Evolutionary conservation across 2,888 invertebrate genomes (phyloP), one percentile per base, ranked within the genome.

Genomic region (Rhingia campestris): DNA sequence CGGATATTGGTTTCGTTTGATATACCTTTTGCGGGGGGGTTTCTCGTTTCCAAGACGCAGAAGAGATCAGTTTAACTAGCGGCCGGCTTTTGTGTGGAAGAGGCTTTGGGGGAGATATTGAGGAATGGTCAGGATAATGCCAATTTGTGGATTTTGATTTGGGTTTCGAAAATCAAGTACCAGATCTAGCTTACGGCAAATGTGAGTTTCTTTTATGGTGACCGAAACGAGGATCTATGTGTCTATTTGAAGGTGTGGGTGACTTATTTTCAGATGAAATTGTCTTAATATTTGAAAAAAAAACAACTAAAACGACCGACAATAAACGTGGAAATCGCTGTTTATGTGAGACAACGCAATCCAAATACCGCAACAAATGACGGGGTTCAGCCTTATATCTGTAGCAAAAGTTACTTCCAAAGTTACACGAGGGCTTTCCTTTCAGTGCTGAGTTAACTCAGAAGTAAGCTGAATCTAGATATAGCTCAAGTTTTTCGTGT

Each of bases 1-100:
- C 80, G 59, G 22, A 22, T 45, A 80, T 80, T 70, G 74, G 53
- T 39, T 70, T 75, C 66, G 80, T 84, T 84, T 84, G 84, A 84
- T 84, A 69, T 61, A 49, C 14, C 32, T 51, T 51, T 45, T 43
- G 12, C 12, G 35, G 35, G 30, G 63, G 32, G 22, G 22, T 22
- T 30, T 47, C 33, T 58, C 43, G 22, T 39, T 58, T 70, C 49
- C 33, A 7, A 22, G 37, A 43, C n/a, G 39, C 3, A 58, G 7
- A 22, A 43, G 37, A 59, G 66, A 81, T 81, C 76, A 59, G 45
- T 67, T 73, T 66, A 72, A 66, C 54, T 59, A 56, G 56, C 67
- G 67, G 61, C 67, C 61, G 67, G 32, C 33, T 56, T 58, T 53
- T 59, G 47, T 33, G 45, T 6, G 37, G 12, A 45, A 43, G 51